phyloP scores from a whole-genome alignment of 2,888 invertebrate species.

The Germaria angustata region DNA sequence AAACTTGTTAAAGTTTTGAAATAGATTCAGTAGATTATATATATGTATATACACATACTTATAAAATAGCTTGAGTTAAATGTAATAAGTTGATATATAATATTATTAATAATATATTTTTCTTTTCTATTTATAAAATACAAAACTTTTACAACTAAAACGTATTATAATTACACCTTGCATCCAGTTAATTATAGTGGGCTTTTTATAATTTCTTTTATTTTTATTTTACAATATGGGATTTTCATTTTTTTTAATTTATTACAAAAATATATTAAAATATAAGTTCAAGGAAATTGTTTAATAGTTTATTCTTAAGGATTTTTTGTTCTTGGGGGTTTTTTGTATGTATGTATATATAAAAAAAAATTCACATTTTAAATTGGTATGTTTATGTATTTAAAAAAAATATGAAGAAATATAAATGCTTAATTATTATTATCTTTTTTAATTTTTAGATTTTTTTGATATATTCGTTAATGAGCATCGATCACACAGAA shows the following conservation, averaged over 20 bases:
- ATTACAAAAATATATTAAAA: constrained; percentile 6
- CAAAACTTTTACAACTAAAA: constrained; percentile 21
- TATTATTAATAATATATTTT: constrained; percentile 18
- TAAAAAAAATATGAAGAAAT: constrained; percentile 25
- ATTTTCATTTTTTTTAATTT: not conserved
- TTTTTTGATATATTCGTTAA: not conserved
- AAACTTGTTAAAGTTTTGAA: constrained; percentile 31
- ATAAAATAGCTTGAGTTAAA: constrained; percentile 14
- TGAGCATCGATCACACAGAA: not conserved
- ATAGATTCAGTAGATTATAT: not conserved
- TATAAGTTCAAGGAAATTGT: constrained; percentile 31
- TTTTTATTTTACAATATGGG: constrained; percentile 22
- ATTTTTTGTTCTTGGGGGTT: not conserved
- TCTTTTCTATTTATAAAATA: not conserved
- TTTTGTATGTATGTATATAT: not conserved
- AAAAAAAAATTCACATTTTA: constrained; percentile 14
- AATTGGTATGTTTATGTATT: constrained; percentile 45
- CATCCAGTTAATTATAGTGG: constrained; percentile 20
- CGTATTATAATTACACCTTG: constrained; percentile 42
- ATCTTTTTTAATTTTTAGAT: not conserved
- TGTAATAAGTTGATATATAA: constrained; percentile 45
- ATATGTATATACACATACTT: constrained; percentile 37
- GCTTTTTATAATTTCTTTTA: not conserved
- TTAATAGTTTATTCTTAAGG: constrained; percentile 1
- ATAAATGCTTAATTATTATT: constrained; percentile 40